These are phyloP conservation scores for Meleagris gallopavo DNA, from an alignment of 2,113 vertebrate genomes.

Conservation along the genomic window DNA sequence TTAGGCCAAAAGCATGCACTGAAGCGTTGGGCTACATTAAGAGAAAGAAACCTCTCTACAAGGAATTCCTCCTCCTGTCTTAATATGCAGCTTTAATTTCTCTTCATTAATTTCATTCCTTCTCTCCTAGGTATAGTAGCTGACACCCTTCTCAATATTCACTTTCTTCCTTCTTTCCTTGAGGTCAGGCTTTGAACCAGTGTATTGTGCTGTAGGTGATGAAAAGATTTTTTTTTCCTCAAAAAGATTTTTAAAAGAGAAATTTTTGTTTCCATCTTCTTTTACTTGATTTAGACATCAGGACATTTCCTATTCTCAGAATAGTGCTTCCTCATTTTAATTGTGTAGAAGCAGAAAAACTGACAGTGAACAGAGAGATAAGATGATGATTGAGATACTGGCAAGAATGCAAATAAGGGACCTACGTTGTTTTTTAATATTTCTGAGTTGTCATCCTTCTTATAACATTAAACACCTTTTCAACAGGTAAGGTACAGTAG, in stretches of 20 bases:
- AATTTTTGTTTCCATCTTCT: neutral
- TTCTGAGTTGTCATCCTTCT: neutral
- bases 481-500: neutral
- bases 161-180: constrained; percentile 42
- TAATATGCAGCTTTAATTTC: constrained; percentile 43
- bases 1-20: neutral
- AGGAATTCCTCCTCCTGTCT: neutral
- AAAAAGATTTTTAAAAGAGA: neutral
- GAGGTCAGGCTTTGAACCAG: constrained; percentile 43
- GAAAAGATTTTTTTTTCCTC: neutral
- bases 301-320: neutral
- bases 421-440: neutral
- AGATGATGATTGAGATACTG: neutral
- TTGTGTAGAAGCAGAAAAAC: neutral
- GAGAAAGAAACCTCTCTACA: neutral
- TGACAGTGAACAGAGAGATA: neutral
- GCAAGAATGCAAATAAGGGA: neutral
- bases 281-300: constrained; percentile 1
- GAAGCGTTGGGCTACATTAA: neutral
- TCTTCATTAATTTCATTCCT: constrained; percentile 19
- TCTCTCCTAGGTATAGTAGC: constrained; percentile 9
- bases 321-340: neutral
- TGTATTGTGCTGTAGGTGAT: constrained; percentile 1
- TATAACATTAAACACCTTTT: neutral
- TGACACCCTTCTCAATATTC: constrained; percentile 4